Percentiles rank a stretch among this genome's conserved stretches.
These are phyloP conservation scores for Rhinoderma darwinii DNA, from an alignment of 2,113 vertebrate species.

Conservation along the genomic window DNA sequence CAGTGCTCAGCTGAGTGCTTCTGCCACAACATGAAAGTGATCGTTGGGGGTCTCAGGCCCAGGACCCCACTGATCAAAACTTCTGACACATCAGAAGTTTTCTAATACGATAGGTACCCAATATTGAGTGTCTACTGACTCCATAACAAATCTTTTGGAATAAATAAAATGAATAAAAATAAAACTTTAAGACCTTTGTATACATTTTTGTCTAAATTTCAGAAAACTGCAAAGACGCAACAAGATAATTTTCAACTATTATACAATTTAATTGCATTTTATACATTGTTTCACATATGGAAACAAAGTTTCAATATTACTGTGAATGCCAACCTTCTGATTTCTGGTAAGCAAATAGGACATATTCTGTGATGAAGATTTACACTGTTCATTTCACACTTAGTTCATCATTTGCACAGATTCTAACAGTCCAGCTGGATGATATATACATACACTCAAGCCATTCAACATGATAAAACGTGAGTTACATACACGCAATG, in stretches of 20 bases:
- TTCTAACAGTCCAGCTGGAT: constrained; percentile 75
- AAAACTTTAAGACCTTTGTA: too few species aligned
- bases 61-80: too few species aligned
- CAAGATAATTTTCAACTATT: not conserved
- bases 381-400: constrained; percentile 39
- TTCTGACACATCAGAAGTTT: too few species aligned
- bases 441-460: constrained; percentile 62
- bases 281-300: constrained; percentile 42
- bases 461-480: constrained; percentile 69
- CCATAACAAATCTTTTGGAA: too few species aligned
- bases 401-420: constrained; percentile 49
- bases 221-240: not conserved
- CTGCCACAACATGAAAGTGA: too few species aligned
- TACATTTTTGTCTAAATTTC: not conserved
- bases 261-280: constrained; percentile 55
- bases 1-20: too few species aligned
- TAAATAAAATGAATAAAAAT: too few species aligned
- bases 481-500: constrained; percentile 69
- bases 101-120: too few species aligned
- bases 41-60: too few species aligned
- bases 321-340: constrained; percentile 34
- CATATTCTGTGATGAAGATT: constrained; percentile 44
- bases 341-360: constrained; percentile 41
- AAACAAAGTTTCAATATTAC: constrained; percentile 38
- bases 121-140: too few species aligned